Evolutionary conservation across 2,113 vertebrate species (phyloP), one percentile per base, ranked within the genome.

Genomic region (Corythoichthys haematopterus): DNA sequence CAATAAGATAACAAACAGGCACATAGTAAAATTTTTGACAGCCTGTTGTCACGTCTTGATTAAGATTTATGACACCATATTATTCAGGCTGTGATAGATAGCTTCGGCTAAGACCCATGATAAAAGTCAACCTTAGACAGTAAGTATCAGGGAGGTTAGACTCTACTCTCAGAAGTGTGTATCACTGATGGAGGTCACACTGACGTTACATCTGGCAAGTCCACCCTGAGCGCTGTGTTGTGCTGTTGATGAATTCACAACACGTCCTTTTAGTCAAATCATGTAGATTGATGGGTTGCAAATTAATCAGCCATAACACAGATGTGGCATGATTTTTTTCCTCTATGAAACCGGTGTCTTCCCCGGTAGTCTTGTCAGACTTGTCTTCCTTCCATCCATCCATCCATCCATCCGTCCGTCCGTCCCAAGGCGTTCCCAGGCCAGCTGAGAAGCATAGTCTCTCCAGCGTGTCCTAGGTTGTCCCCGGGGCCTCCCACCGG

Each of bases 61-160:
- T 69, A 60, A 69, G 72, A 79, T 63, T 4, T 68, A 78, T 80
- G 60, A 16, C 50, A 11, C 66, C 74, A 61, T 56, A 38, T 61
- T 51, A 47, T 48, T 63, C 60, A 35, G 68, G 37, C 40, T 68
- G 46, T 77, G 76, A 82, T 58, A 50, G 76, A 77, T 79, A 46
- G 47, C 57, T 47, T 64, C 20, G 28, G 64, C 60, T 58, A 57
- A 47, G 58, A 71, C 53, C 69, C 65, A 40, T 6, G 60, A 79
- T 74, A 15, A 12, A 68, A 63, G 8, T 52, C 61, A 4, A 57
- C 51, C 12, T 75, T 28, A 28, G 20, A 28, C 20, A 28, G 20
- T 52, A 53, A 28, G 66, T 65, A 60, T 64, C 68, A 69, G 70
- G 69, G 38, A 72, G 60, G 28, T 66, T 64, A 0, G 40, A 28